phyloP scores from a whole-genome alignment of 2,888 invertebrate genomes.

The Erynnis tages region DNA sequence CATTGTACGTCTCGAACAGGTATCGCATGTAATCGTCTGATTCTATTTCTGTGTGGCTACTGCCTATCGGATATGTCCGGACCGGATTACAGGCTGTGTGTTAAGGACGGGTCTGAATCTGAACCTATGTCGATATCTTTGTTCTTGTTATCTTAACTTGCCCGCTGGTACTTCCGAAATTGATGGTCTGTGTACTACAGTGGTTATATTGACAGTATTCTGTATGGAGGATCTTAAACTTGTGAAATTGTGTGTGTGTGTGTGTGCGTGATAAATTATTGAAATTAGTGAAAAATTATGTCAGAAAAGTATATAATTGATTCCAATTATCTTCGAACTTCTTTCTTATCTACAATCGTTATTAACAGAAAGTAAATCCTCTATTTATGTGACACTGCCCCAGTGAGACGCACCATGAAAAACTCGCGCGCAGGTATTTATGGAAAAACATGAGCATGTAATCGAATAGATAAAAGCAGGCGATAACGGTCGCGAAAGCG shows the following conservation, averaged over 20 bases:
- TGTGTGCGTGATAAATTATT: too few species aligned
- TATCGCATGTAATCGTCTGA: slow-evolving; percentile 3
- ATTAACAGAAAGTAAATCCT: slow-evolving; percentile 18
- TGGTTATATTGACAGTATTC: too few species aligned
- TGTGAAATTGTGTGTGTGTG: too few species aligned
- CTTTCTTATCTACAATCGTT: too few species aligned
- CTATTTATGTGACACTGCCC: slow-evolving; percentile 19
- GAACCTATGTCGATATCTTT: slow-evolving; percentile 16
- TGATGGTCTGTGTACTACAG: too few species aligned
- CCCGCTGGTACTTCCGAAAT: too few species aligned
- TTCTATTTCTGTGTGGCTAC: slow-evolving; percentile 21
- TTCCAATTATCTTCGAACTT: too few species aligned
- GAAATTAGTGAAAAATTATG: too few species aligned
- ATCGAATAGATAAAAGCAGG: slow-evolving; percentile 32
- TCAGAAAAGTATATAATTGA: too few species aligned
- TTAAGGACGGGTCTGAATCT: slow-evolving; percentile 26
- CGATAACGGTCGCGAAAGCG: slow-evolving; percentile 41
- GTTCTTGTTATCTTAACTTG: background rate
- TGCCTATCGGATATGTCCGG: slow-evolving; percentile 10
- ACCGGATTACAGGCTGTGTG: slow-evolving; percentile 10
- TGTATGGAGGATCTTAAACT: too few species aligned
- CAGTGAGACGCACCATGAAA: slow-evolving; percentile 15
- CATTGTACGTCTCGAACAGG: background rate
- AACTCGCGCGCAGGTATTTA: slow-evolving; percentile 16
- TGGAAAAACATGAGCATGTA: slow-evolving; percentile 27